These are phyloP conservation scores for Ciconia maguari DNA, from an alignment of 2,113 vertebrate species.

Conservation along the genomic window DNA sequence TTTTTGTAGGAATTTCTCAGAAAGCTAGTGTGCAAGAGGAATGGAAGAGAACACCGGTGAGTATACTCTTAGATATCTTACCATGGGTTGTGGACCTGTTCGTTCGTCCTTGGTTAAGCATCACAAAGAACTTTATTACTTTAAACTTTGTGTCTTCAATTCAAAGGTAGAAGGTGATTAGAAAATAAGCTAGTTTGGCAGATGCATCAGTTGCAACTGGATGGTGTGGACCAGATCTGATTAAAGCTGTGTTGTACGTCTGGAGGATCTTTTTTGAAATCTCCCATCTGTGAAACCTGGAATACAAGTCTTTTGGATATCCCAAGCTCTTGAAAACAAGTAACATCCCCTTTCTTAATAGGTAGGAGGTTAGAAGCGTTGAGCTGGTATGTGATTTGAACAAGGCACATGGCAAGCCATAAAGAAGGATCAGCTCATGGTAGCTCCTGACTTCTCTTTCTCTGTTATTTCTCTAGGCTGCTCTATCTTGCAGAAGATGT, in stretches of 20 bases:
- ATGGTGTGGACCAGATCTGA: neutral
- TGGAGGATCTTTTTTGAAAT: neutral
- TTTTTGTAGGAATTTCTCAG: slow-evolving; percentile 1
- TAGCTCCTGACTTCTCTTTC: neutral
- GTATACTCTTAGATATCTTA: neutral
- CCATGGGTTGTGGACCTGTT: neutral
- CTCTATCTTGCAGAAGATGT: neutral
- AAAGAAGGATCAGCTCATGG: neutral
- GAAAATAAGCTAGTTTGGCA: neutral
- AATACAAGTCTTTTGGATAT: neutral
- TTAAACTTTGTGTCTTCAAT: neutral
- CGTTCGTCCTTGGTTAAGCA: neutral
- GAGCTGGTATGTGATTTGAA: neutral
- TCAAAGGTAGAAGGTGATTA: neutral
- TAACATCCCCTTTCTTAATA: neutral
- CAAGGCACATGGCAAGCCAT: neutral
- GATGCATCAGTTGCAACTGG: neutral
- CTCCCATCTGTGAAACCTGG: neutral
- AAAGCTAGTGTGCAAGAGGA: neutral
- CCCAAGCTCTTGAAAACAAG: neutral
- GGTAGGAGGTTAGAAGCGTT: neutral
- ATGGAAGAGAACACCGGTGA: slow-evolving; percentile 60
- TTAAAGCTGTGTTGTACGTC: neutral
- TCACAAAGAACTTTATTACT: neutral
- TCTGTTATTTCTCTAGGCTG: neutral